These are phyloP conservation scores for Drosophila birchii DNA, from an alignment of 2,888 invertebrate species.

Conservation along the genomic window DNA sequence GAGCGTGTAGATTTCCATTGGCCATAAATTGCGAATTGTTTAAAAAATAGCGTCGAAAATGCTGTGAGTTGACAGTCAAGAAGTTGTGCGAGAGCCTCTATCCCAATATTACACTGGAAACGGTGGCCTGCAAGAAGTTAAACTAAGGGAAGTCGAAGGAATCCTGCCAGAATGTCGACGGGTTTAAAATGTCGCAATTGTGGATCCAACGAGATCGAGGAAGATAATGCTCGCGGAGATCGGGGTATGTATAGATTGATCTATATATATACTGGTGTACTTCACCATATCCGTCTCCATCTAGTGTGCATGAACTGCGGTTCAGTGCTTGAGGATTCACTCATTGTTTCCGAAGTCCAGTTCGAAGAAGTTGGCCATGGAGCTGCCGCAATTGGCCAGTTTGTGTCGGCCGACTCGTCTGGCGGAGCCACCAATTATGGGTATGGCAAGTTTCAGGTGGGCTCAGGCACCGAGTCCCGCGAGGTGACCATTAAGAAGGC, in stretches of 20 bases:
- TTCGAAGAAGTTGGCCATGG: constrained; percentile 97
- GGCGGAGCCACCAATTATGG: constrained; percentile 91
- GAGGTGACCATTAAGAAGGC: constrained; percentile 96
- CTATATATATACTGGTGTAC: too few species aligned
- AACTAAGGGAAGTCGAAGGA: background rate
- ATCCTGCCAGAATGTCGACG: constrained; percentile 82
- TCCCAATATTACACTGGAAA: background rate
- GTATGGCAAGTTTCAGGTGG: constrained; percentile 92
- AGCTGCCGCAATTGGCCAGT: constrained; percentile 95
- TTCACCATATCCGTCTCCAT: background rate
- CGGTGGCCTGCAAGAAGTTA: too few species aligned
- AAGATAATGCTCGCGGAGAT: constrained; percentile 97
- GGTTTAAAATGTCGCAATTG: constrained; percentile 94
- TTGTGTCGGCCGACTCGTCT: constrained; percentile 95
- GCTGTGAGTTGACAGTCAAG: constrained; percentile 3
- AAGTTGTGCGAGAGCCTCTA: background rate
- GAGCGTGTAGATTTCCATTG: constrained; percentile 36
- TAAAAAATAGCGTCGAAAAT: constrained; percentile 21
- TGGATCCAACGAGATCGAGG: constrained; percentile 96
- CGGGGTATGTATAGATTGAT: constrained; percentile 43
- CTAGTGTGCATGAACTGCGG: constrained; percentile 98
- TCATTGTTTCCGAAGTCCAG: constrained; percentile 98
- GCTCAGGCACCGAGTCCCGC: constrained; percentile 94
- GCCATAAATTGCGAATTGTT: constrained; percentile 19
- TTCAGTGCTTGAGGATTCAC: constrained; percentile 96